Base-by-base conservation (phyloP, 2,797 vertebrate genomes). In the Melanotaenia boesemani region DNA sequence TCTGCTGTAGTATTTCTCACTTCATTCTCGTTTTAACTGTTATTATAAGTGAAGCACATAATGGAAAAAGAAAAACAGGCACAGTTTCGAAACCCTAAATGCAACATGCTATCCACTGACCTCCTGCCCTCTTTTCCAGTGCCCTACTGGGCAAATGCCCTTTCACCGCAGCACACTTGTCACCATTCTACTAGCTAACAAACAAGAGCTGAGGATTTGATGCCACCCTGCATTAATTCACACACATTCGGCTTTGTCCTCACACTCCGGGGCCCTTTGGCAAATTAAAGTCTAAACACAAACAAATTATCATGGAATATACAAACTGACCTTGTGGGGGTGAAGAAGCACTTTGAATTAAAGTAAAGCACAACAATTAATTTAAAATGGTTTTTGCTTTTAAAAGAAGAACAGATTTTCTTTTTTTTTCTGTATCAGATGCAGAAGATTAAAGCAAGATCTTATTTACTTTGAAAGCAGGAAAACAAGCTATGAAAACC, bases 211-310 rank as follows among this genome's bases (percentile, higher is more conserved):
- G 39, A 70, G 73, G 64, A 64, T 63, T 81, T 67, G 66, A 74
- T 85, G 83, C 75, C 80, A 84, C 16, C 70, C 52, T 52, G 64
- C 61, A 91, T 91, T 77, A 91, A 77, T 85, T 92, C 85, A 87
- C 67, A 76, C 34, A 65, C 56, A 72, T 64, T 34, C 12, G 9
- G 44, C 64, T 20, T 6, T 77, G 74, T 78, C 36, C 52, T 83
- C 67, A 82, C 67, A 69, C 74, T 77, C 26, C 24, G 39, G n/a
- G 44, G 73, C 73, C 79, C 60, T 74, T 44, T 41, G 67, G 75
- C 60, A 41, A 76, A 55, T 48, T 28, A 28, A 70, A 46, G 39
- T 67, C 52, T 41, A 68, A 84, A 74, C 34, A 74, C 50, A 73
- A 83, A 78, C 24, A 79, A 69, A 74, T 79, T 4, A 67, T 57